phyloP scores from a whole-genome alignment of 2,113 vertebrate species.

The Cololabis saira region DNA sequence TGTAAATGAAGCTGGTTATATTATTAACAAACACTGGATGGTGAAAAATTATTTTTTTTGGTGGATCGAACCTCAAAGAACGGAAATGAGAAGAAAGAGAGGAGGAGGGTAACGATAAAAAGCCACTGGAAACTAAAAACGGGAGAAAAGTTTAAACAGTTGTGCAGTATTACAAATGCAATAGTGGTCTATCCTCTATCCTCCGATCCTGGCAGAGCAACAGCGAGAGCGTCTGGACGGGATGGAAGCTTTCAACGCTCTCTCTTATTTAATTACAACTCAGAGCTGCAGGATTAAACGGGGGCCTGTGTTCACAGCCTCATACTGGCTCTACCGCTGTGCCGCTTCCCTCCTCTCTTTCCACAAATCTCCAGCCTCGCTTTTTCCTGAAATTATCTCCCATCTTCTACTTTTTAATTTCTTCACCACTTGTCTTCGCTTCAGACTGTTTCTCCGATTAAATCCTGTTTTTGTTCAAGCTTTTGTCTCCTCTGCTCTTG shows the following conservation, averaged over 20 bases:
- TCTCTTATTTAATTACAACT: constrained; percentile 81
- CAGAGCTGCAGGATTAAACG: constrained; percentile 82
- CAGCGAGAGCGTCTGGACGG: constrained; percentile 82
- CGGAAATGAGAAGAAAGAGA: background rate
- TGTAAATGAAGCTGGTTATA: too few relatives aligned
- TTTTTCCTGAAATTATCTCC: constrained; percentile 69
- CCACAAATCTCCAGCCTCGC: constrained; percentile 64
- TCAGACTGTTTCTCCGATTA: constrained; percentile 73
- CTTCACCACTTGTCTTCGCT: constrained; percentile 64
- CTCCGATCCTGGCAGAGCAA: constrained; percentile 82
- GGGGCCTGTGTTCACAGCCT: constrained; percentile 83
- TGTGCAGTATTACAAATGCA: constrained; percentile 85
- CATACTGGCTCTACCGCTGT: constrained; percentile 65
- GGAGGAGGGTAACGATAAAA: constrained; percentile 27
- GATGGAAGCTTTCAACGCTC: constrained; percentile 74
- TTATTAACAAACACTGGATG: too few relatives aligned
- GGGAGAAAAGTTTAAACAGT: constrained; percentile 80
- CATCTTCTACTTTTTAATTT: constrained; percentile 73
- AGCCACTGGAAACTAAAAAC: constrained; percentile 27
- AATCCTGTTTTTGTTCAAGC: constrained; percentile 73
- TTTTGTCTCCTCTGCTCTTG: constrained; percentile 61
- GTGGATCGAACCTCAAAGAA: too few relatives aligned
- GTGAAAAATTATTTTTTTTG: too few relatives aligned
- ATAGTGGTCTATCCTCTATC: constrained; percentile 83
- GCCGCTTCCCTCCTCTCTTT: constrained; percentile 46